A percentile compares a stretch with the other conserved stretches of the same genome.
Evolutionary conservation across 37 sponge, comb jelly and placozoan genomes (phyloP).

Genomic region (Cladorhizidae sp.): DNA sequence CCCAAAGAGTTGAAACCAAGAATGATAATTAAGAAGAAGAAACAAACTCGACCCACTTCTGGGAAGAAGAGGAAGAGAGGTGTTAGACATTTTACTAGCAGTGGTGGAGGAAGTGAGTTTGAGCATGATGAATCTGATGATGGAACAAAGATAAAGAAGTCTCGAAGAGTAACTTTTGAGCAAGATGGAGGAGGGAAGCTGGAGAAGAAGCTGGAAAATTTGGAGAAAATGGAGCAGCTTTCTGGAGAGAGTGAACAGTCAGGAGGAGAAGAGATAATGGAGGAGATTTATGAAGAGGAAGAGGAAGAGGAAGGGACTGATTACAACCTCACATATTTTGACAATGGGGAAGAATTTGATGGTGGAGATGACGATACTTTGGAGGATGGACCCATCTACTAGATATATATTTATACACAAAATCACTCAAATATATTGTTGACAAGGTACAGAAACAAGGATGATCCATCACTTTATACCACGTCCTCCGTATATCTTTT

Average conservation of each 20-base stretch:
- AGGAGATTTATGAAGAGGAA: conserved; percentile 69
- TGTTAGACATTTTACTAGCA: neutral
- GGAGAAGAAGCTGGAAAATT: conserved; percentile 7
- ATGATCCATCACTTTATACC: too few relatives aligned
- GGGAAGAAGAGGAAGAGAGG: neutral
- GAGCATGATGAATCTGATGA: neutral
- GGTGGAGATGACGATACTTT: conserved; percentile 70
- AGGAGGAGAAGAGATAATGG: conserved; percentile 32
- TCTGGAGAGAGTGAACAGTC: conserved; percentile 20
- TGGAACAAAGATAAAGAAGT: neutral
- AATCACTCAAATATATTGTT: too few relatives aligned
- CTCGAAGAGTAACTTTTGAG: neutral
- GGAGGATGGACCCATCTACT: conserved; percentile 84
- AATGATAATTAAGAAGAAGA: conserved; percentile 21
- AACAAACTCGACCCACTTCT: neutral
- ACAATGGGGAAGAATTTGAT: conserved; percentile 79
- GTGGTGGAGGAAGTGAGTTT: conserved; percentile 1
- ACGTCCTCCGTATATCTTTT: too few relatives aligned
- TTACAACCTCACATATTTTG: conserved; percentile 80
- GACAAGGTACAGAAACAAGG: too few relatives aligned
- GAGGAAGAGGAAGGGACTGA: conserved; percentile 72
- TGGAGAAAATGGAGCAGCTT: conserved; percentile 23
- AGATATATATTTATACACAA: too few relatives aligned
- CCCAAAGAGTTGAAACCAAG: conserved; percentile 38
- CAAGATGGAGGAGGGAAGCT: neutral